Percentiles rank a stretch among this genome's conserved stretches.
phyloP scores from a whole-genome alignment of 2,888 invertebrate genomes.

The Dynastes grantii region DNA sequence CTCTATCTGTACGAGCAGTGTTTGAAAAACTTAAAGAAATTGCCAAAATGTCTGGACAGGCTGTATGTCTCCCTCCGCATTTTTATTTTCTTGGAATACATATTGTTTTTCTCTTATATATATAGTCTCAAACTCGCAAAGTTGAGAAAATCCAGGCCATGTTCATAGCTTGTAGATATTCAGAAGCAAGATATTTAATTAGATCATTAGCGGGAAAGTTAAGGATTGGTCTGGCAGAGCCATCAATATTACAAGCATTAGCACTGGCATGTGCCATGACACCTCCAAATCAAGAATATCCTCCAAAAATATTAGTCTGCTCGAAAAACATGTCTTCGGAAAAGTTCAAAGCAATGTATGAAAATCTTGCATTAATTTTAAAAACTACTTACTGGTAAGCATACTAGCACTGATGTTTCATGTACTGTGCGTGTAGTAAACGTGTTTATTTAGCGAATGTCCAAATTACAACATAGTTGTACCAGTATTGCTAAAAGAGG shows the following conservation, averaged over 20 bases:
- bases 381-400: conserved; percentile 94
- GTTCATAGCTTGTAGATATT: conserved; percentile 91
- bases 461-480: conserved; percentile 93
- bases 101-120: not conserved
- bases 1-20: conserved; percentile 82
- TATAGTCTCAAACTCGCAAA: conserved; percentile 86
- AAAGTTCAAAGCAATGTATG: conserved; percentile 82
- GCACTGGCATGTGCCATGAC: conserved; percentile 88
- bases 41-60: conserved; percentile 86
- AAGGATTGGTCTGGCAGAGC: conserved; percentile 96
- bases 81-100: not conserved
- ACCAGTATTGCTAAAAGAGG: conserved; percentile 83
- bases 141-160: conserved; percentile 92
- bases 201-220: conserved; percentile 94
- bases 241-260: conserved; percentile 93
- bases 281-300: conserved; percentile 80
- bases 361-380: conserved; percentile 82
- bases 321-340: conserved; percentile 78
- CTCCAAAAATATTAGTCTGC: conserved; percentile 77
- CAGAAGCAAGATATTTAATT: conserved; percentile 92
- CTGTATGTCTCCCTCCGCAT: conserved; percentile 71
- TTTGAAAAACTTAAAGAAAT: conserved; percentile 90
- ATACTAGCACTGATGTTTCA: not conserved
- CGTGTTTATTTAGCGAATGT: conserved; percentile 81
- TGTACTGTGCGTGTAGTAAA: not conserved